Base-by-base conservation (phyloP, 2,797 vertebrate species). In the Molossus alvarezi region DNA sequence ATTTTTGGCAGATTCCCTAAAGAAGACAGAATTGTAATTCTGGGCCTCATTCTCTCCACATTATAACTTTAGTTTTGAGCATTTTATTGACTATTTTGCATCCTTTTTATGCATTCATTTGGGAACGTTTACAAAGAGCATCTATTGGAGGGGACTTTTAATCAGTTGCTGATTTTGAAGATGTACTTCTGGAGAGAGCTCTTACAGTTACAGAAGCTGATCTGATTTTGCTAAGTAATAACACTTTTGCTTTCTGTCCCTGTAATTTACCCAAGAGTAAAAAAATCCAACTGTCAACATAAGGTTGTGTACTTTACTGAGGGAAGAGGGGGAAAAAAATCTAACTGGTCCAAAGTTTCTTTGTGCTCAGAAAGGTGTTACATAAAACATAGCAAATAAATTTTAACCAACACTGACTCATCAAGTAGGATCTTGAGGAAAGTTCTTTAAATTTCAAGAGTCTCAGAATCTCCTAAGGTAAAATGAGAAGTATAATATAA, bases 81-180 rank as follows among this genome's bases (percentile, higher is more conserved):
- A 82, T 82, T 84, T 69, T 58, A 23, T 41, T 57, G 60, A n/a
- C 53, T 72, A n/a, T 57, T 90, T 92, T 96, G n/a, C 65, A 91
- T 79, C 33, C 86, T 91, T 90, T 25, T 95, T 75, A 58, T 64
- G 23, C 37, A 82, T 79, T 91, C 62, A 86, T 33, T 91, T 92
- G 89, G 33, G n/a, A 71, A 64, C 82, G 83, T 90, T 64, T 73
- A 81, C 53, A 69, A 91, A 93, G n/a, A 82, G 21, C 57, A 48
- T 79, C 8, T 75, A 55, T 73, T 95, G 51, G 27, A 93, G 89
- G 82, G 48, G 45, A 58, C 20, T 83, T 96, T 87, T 65, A 92
- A 86, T 94, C 84, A 79, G 62, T 86, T 73, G 41, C 75, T 97
- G 79, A 97, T 96, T 94, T 91, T 95, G 80, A 96, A 97, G 87